These are phyloP conservation scores for Melieria omissa DNA, from an alignment of 2,888 invertebrate species.

Conservation along the genomic window DNA sequence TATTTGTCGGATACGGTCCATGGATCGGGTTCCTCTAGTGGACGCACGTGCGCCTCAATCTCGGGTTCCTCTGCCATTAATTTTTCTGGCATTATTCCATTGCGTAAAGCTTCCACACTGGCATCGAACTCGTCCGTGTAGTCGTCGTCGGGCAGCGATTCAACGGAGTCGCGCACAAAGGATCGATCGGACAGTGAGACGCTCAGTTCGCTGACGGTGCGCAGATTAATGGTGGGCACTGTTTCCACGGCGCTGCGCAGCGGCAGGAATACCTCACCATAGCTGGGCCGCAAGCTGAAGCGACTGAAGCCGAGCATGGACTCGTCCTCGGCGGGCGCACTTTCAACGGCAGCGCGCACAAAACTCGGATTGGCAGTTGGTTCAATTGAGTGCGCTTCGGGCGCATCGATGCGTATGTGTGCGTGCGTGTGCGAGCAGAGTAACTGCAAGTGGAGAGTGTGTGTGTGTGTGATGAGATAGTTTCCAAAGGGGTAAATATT, in stretches of 20 bases:
- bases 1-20: slow-evolving; percentile 58
- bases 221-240: slow-evolving; percentile 68
- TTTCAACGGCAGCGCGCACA: slow-evolving; percentile 64
- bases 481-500: background rate
- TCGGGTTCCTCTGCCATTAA: too few relatives aligned
- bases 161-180: slow-evolving; percentile 64
- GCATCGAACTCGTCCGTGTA: slow-evolving; percentile 37
- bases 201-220: slow-evolving; percentile 44
- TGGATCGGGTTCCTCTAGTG: slow-evolving; percentile 45
- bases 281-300: slow-evolving; percentile 55
- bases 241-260: slow-evolving; percentile 82
- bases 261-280: slow-evolving; percentile 69
- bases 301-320: slow-evolving; percentile 47
- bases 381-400: slow-evolving; percentile 50
- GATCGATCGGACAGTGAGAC: slow-evolving; percentile 49
- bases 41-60: background rate
- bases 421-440: slow-evolving; percentile 41
- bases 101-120: slow-evolving; percentile 31
- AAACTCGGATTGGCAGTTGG: slow-evolving; percentile 54
- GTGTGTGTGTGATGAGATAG: background rate
- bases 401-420: slow-evolving; percentile 58
- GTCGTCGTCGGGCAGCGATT: slow-evolving; percentile 57
- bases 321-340: slow-evolving; percentile 54
- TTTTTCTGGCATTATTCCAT: too few relatives aligned
- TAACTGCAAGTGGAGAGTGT: slow-evolving; percentile 30